Evolutionary conservation across 2,888 invertebrate species (phyloP), one percentile per base, ranked within the genome.

Genomic region (Nomada ruficornis): DNA sequence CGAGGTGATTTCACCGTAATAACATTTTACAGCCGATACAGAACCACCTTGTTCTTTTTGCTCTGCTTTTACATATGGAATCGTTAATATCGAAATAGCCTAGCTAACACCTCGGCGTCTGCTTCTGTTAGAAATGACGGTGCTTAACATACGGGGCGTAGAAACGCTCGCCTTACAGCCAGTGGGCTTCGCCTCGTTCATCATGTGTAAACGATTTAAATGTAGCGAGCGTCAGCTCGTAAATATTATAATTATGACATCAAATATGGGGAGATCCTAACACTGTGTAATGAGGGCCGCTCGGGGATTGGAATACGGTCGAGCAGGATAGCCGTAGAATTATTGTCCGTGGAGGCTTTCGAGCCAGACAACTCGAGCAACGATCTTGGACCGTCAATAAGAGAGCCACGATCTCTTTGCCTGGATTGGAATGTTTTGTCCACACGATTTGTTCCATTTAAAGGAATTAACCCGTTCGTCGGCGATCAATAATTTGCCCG

Each of bases 221-320:
- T 88, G 89, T 90, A 88, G 81, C 84, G 81, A 88, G 87, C 88
- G 87, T 86, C 89, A 80, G 85, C 85, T 86, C 85, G 87, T 86
- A 90, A 90, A 90, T 90, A 89, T 90, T 90, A 88, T 90, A 90
- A 90, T 90, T 88, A 89, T 84, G 87, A 89, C 85, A 90, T 89
- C 90, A 88, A 90, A 90, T 86, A 89, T 85, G 85, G 84, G 81
- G 86, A 89, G 86, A 86, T 90, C 83, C 89, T 88, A 85, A 82
- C 84, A 86, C 80, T 83, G 77, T 80, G 86, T 88, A 90, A 90
- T 89, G 87, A 90, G 88, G 73, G 52, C 83, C 78, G 77, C 71
- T 80, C 73, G 29, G 29, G 70, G 79, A 80, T 74, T 76, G 82
- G 80, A 77, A 81, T 86, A 85, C 82, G 84, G 74, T 83, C 84